Conservation (phyloP, 2,888 invertebrate species). For the Cantharis rufa region DNA sequence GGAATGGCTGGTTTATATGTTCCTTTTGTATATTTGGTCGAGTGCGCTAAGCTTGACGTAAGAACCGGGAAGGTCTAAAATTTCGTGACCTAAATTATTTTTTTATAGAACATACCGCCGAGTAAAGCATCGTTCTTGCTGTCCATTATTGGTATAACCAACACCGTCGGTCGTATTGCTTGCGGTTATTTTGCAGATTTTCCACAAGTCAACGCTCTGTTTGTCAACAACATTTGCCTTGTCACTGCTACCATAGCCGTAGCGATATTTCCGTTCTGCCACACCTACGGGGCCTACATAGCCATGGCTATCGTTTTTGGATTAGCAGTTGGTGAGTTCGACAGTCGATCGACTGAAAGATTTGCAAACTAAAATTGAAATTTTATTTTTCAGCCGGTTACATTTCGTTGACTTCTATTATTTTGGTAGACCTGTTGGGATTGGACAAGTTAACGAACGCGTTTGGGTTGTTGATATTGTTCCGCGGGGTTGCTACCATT, state of each 20-base stretch:
- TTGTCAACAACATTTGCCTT: slow-evolving; percentile 92
- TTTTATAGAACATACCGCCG: slow-evolving; percentile 69
- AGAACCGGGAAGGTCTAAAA: slow-evolving; percentile 46
- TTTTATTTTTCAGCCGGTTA: slow-evolving; percentile 77
- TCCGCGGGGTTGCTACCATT: slow-evolving; percentile 93
- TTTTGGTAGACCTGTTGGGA: slow-evolving; percentile 93
- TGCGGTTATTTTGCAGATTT: slow-evolving; percentile 92
- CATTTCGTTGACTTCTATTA: slow-evolving; percentile 96
- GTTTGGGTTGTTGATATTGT: slow-evolving; percentile 92
- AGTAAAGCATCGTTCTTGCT: slow-evolving; percentile 75
- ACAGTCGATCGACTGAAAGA: rapidly evolving
- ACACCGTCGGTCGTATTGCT: slow-evolving; percentile 88
- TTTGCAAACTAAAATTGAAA: not conserved
- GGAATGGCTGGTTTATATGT: slow-evolving; percentile 98
- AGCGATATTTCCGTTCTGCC: slow-evolving; percentile 81
- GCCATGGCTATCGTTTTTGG: slow-evolving; percentile 87
- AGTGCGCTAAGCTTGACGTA: slow-evolving; percentile 74
- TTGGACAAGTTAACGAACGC: slow-evolving; percentile 95
- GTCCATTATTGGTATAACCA: slow-evolving; percentile 89
- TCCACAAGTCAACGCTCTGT: slow-evolving; percentile 86
- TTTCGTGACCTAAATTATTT: not conserved
- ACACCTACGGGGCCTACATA: slow-evolving; percentile 75
- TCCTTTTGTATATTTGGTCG: slow-evolving; percentile 93
- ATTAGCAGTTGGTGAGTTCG: slow-evolving; percentile 81
- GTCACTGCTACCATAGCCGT: slow-evolving; percentile 87